phyloP scores from a whole-genome alignment of 2,888 invertebrate species.

The Tetramorium bicarinatum region DNA sequence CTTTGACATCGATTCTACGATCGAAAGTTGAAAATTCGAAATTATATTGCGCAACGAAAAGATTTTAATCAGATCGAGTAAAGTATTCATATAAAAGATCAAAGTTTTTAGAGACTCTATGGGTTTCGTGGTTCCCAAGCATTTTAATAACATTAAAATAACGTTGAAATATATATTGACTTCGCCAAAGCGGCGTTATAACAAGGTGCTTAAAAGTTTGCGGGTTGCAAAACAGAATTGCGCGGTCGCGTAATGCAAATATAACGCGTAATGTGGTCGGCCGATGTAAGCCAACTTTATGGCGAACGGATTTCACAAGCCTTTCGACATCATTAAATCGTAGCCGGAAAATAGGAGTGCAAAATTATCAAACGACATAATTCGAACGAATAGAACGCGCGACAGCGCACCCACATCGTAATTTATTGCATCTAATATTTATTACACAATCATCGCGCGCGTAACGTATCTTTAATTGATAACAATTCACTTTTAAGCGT shows the following conservation, averaged over 20 bases:
- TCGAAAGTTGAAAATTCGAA: slow-evolving; percentile 4
- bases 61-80: slow-evolving; percentile 21
- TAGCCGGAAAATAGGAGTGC: no score
- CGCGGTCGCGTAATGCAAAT: slow-evolving; percentile 26
- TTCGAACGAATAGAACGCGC: neutral
- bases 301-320: slow-evolving; percentile 27
- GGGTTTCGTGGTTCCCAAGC: neutral
- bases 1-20: neutral
- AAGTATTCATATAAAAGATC: slow-evolving; percentile 27
- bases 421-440: slow-evolving; percentile 13
- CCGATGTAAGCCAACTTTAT: slow-evolving; percentile 15
- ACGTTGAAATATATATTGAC: slow-evolving; percentile 25
- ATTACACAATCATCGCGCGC: neutral
- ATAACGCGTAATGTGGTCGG: slow-evolving; percentile 9
- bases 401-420: neutral
- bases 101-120: slow-evolving; percentile 20
- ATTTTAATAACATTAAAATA: slow-evolving; percentile 44
- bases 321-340: slow-evolving; percentile 20
- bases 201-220: slow-evolving; percentile 44
- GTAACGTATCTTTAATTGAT: neutral
- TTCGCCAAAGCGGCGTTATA: slow-evolving; percentile 8
- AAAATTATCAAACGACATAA: slow-evolving; percentile 21
- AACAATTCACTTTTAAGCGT: slow-evolving; percentile 2
- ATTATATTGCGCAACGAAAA: slow-evolving; percentile 12
- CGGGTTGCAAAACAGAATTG: slow-evolving; percentile 24